Base-by-base conservation (phyloP, 2,888 invertebrate species). In the Malthinus flaveolus region DNA sequence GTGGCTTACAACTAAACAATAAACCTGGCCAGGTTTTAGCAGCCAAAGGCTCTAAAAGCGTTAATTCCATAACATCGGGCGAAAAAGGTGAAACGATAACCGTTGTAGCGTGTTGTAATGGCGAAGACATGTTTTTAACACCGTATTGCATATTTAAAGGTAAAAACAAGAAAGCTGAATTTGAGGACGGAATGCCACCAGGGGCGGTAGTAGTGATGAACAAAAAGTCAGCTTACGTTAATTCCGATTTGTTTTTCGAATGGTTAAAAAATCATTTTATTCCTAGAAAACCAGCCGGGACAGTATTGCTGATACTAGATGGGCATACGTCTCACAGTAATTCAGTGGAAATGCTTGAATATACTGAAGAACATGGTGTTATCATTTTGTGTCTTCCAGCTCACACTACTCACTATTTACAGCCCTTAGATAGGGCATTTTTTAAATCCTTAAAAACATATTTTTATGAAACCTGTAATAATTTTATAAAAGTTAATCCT, bases 351-450 rank as follows among this genome's bases (percentile, higher is more conserved):
- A n/a, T 33, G 6, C 13, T 56, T 9, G 56, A 56, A n/a, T 13
- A 50, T n/a, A 36, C 50, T 10, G 9, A 35, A n/a, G 6, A 50
- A 12, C 50, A 50, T 47, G 33, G 51, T 7, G 31, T 56, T 15
- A 23, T 36, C 23, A 32, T 56, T 15, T 10, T 56, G 7, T 56
- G 56, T 23, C 12, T 49, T n/a, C 56, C 44, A 0, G 31, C 49
- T 33, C 56, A 49, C 13, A 55, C 62, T 1, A 61, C 59, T 9
- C 63, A 59, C 10, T 66, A 61, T 57, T 62, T 68, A 13, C 65
- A 69, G 54, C 63, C 67, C 15, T 60, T 65, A 54, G 64, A 65
- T 50, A 33, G 32, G 34, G 46, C 57, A 32, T 47, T 57, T 57
- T 52, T 52, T 36, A 46, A 35, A 9, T 23, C 23, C 7, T 9